Base-by-base conservation (phyloP, 2,113 vertebrate genomes). In the Arenaria interpres region DNA sequence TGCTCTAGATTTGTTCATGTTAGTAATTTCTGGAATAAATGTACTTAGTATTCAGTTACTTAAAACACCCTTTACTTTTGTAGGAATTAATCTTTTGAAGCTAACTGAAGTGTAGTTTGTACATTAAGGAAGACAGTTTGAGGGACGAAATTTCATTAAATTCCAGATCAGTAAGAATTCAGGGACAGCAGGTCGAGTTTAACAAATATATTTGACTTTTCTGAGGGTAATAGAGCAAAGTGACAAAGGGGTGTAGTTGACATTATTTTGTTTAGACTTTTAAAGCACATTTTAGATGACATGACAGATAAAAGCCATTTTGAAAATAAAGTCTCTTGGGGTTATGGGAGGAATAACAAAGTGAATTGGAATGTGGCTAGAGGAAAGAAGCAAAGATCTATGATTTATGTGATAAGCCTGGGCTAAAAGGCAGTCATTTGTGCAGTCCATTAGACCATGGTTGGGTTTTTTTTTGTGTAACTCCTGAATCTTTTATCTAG, bases 241-340 rank as follows among this genome's bases (percentile, higher is more conserved):
- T 92, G 89, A 96, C 86, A 86, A 57, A 80, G 45, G 69, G 74
- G 94, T 56, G 63, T 37, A 54, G 67, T 15, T 95, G 90, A 80
- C 81, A 89, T 95, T 97, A 85, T 96, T 97, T 97, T 96, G 78
- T 96, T 97, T 95, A 95, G 90, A 81, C 53, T 97, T 98, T 77
- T 95, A 97, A 98, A 97, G 82, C 62, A 79, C 54, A 90, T 83
- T 96, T 98, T 93, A 46, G 12, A 17, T 79, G 74, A 28, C 11
- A 63, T 46, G 87, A 89, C 73, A 96, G 85, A 97, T 96, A 96
- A 98, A 97, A 97, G 81, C 5, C 37, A 78, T 92, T 97, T 93
- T 94, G 73, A 96, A 98, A 96, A 81, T 81, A 85, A 90, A 93
- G 41, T 64, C 79, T 92, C 66, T 85, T 78, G 69, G 64, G 66